Conservation (phyloP, 1,140 invertebrate genomes). For the Eueides isabella region DNA sequence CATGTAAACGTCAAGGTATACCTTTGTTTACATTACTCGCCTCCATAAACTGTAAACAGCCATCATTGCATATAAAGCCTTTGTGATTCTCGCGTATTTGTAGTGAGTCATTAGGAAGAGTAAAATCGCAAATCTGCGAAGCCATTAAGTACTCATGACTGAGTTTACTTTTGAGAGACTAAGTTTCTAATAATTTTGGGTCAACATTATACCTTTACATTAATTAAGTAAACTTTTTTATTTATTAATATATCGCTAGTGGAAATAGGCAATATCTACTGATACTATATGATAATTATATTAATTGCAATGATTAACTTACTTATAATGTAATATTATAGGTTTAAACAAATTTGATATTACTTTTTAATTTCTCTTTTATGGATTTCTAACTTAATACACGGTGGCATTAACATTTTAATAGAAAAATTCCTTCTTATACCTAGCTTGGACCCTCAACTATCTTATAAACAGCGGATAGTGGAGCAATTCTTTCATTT, state of each 20-base stretch:
- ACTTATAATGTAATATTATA: too few relatives aligned
- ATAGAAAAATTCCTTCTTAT: too few relatives aligned
- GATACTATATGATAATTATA: too few relatives aligned
- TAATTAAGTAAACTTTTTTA: not conserved
- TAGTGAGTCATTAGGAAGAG: constrained; percentile 63
- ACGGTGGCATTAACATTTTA: too few relatives aligned
- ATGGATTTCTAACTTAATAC: too few relatives aligned
- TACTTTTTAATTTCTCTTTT: too few relatives aligned
- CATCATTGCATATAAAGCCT: constrained; percentile 68
- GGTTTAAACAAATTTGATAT: too few relatives aligned
- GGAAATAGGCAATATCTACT: too few relatives aligned
- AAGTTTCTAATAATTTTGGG: constrained; percentile 6
- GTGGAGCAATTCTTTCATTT: too few relatives aligned
- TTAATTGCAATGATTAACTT: too few relatives aligned
- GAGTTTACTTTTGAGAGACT: constrained; percentile 22
- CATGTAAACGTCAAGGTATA: constrained; percentile 53
- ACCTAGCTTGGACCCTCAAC: too few relatives aligned
- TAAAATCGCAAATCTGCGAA: constrained; percentile 56
- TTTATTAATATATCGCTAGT: not conserved
- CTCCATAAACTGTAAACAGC: constrained; percentile 66
- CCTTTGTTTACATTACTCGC: constrained; percentile 64
- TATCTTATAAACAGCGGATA: too few relatives aligned
- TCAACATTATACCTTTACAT: not conserved
- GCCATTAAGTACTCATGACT: constrained; percentile 19
- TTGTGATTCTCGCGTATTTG: constrained; percentile 63